These are phyloP conservation scores for Nemotelus nigrinus DNA, from an alignment of 2,888 invertebrate genomes.

Conservation along the genomic window DNA sequence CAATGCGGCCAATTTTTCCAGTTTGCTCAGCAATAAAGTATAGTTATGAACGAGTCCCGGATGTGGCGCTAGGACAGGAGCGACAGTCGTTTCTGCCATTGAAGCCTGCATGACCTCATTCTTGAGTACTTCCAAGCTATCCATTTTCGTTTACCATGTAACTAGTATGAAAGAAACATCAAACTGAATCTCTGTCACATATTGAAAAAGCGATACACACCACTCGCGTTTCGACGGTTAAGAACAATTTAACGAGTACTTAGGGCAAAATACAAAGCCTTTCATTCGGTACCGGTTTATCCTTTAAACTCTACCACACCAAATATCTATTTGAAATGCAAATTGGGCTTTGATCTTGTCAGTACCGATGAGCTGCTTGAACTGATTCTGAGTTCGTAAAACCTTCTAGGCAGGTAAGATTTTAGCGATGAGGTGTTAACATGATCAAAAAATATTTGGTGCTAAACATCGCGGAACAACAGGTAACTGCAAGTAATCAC, in stretches of 20 bases:
- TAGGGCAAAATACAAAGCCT: too few relatives aligned
- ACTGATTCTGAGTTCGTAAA: slow-evolving; percentile 20
- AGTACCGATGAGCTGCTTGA: not conserved
- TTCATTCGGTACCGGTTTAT: too few relatives aligned
- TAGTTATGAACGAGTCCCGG: slow-evolving; percentile 59
- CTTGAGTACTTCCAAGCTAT: not conserved
- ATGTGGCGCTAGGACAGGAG: not conserved
- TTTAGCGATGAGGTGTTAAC: slow-evolving; percentile 48
- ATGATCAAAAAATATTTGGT: slow-evolving; percentile 42
- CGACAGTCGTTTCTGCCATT: not conserved
- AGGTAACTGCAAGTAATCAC: not conserved
- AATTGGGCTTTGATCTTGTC: not conserved
- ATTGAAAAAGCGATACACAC: not conserved
- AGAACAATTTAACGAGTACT: not conserved
- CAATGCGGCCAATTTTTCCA: slow-evolving; percentile 60
- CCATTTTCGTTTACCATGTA: not conserved
- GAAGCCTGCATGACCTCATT: not conserved
- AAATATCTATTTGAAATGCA: not conserved
- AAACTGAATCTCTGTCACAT: not conserved
- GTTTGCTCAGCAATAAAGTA: slow-evolving; percentile 61
- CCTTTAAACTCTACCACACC: too few relatives aligned
- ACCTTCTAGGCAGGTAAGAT: slow-evolving; percentile 29
- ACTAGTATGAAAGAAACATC: not conserved
- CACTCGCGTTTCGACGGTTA: not conserved
- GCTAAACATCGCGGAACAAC: slow-evolving; percentile 3